These are phyloP conservation scores for Sebastes kiyomatsui DNA, from an alignment of 2,797 vertebrate genomes.

Conservation along the genomic window DNA sequence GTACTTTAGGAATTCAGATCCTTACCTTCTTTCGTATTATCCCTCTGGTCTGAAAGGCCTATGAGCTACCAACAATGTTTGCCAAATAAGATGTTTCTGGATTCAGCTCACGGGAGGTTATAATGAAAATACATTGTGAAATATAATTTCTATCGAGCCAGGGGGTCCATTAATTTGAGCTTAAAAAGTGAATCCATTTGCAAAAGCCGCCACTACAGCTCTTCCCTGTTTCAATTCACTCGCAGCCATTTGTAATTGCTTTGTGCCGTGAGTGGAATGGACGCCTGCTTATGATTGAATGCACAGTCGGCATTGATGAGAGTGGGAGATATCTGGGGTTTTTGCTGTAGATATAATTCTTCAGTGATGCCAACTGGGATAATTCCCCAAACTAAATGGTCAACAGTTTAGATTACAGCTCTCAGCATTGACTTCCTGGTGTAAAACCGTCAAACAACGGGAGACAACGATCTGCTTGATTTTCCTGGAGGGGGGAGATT, in stretches of 20 bases:
- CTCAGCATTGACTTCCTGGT: conserved; percentile 50
- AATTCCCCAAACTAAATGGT: conserved; percentile 64
- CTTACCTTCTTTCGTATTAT: neutral
- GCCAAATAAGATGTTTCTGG: conserved; percentile 37
- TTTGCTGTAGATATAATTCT: conserved; percentile 54
- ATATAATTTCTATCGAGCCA: conserved; percentile 70
- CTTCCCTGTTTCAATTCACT: conserved; percentile 57
- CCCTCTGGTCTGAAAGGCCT: neutral
- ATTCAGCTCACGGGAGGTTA: conserved; percentile 48
- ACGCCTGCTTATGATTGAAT: conserved; percentile 64
- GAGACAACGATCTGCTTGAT: conserved; percentile 39
- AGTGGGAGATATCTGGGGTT: conserved; percentile 51
- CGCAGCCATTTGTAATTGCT: conserved; percentile 73
- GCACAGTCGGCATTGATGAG: conserved; percentile 67
- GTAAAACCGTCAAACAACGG: conserved; percentile 50
- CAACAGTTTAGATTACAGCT: conserved; percentile 69
- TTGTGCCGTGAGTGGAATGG: conserved; percentile 68
- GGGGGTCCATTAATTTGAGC: conserved; percentile 67
- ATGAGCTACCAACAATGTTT: conserved; percentile 19
- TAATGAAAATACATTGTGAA: conserved; percentile 64
- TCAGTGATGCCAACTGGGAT: conserved; percentile 56
- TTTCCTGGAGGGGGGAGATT: conserved; percentile 6
- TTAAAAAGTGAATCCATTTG: conserved; percentile 67
- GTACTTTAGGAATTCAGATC: neutral
- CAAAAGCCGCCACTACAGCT: conserved; percentile 41